phyloP scores from a whole-genome alignment of 2,888 invertebrate species.

The Pediacus dermestoides region DNA sequence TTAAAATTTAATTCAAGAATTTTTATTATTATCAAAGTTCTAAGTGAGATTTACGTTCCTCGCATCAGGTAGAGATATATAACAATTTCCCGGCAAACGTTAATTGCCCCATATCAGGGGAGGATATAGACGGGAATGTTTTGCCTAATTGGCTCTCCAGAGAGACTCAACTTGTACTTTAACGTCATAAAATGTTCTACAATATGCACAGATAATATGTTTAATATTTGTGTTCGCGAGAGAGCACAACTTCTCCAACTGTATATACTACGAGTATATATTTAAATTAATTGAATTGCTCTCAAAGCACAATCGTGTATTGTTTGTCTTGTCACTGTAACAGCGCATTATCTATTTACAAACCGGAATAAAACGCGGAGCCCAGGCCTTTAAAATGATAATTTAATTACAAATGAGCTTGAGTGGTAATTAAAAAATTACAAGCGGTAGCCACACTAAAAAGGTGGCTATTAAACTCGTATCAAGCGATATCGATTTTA shows the following conservation, averaged over 20 bases:
- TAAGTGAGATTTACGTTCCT: too few species aligned
- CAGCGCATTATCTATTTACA: neutral
- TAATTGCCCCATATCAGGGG: too few species aligned
- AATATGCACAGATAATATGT: slow-evolving; percentile 5
- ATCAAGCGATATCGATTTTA: slow-evolving; percentile 8
- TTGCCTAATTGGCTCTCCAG: slow-evolving; percentile 9
- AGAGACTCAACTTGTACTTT: slow-evolving; percentile 7
- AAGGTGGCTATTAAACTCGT: slow-evolving; percentile 5
- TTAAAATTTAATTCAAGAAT: too few species aligned
- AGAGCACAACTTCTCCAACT: slow-evolving; percentile 5
- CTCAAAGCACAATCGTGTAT: slow-evolving; percentile 1
- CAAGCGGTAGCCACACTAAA: neutral
- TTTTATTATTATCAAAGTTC: too few species aligned
- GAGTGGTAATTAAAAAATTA: neutral
- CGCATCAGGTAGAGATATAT: too few species aligned
- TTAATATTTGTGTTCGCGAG: slow-evolving; percentile 8
- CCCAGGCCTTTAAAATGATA: neutral
- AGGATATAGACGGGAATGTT: slow-evolving; percentile 5
- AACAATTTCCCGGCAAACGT: too few species aligned
- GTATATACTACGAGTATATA: too few species aligned
- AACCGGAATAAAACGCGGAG: neutral
- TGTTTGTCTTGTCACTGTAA: slow-evolving; percentile 2
- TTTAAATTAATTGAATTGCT: slow-evolving; percentile 5
- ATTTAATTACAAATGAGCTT: slow-evolving; percentile 2
- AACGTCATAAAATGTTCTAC: slow-evolving; percentile 4